Evolutionary conservation across 2,113 vertebrate genomes (phyloP), one percentile per base, ranked within the genome.

Genomic region (Trochalopteron elliotii): DNA sequence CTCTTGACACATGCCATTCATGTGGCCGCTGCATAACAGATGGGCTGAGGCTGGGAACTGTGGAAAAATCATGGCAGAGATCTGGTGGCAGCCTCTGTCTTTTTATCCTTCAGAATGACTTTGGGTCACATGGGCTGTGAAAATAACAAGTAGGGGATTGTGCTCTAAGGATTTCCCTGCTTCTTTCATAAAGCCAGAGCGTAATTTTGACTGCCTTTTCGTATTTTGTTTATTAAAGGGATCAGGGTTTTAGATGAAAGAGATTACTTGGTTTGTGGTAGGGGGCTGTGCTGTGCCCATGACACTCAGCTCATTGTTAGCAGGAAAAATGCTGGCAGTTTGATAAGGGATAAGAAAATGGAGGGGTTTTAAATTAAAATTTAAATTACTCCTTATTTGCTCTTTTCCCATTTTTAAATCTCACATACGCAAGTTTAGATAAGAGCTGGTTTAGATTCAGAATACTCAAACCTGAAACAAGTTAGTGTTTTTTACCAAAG

Each of bases 1-100:
- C 98, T 98, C 98, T 98, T 99, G 99, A 99, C 99, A 99, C 98
- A 98, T 99, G 99, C 98, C 98, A 99, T 99, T 99, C 98, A 99
- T 98, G 97, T 96, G 96, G 97, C 98, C 91, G 75, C 97, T 97
- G 98, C 97, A 98, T 98, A 99, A 99, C 99, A 99, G 99, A 99
- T 99, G 99, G 99, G 98, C 98, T 98, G 98, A 98, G 98, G 98
- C 97, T 98, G 98, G 98, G 98, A 98, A 99, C 98, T 98, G 98
- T 98, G 97, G 97, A 97, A 98, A 98, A 98, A 97, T 98, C 98
- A 96, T 98, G 98, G 98, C 98, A 98, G 98, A 98, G 98, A 98
- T 98, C 98, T 99, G 97, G 97, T 98, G 97, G 98, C 98, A 98
- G 97, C 95, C 97, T 96, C 96, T 96, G 97, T 97, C 97, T 97